Base-by-base conservation (phyloP, 2,888 invertebrate genomes). In the Papilio gigon region DNA sequence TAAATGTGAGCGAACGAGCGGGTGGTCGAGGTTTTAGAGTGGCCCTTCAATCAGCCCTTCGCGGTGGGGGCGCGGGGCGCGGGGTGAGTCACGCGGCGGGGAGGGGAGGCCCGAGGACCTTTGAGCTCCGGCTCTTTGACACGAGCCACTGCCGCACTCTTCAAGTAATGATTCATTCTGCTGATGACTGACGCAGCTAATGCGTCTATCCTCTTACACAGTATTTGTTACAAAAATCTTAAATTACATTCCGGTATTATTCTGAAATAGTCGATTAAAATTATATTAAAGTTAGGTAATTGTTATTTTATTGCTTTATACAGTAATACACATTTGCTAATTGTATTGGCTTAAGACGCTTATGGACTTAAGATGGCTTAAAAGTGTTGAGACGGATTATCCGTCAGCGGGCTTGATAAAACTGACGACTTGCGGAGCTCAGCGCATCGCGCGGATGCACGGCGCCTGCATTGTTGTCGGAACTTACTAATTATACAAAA, bases 161-260 rank as follows among this genome's bases (percentile, higher is more conserved):
- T 91, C 90, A 92, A 91, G 90, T 92, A 92, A 92, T 91, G 91
- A 91, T 91, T 90, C 90, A 91, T 90, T 91, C 90, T 90, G 84
- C 88, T 90, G 91, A 90, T 90, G 90, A 90, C 86, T 90, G 89
- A 89, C 89, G 86, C 88, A 81, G 90, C 90, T 91, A 91, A 90
- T 91, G 86, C 89, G 84, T 74, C 87, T 80, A 83, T 82, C 85
- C 79, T 80, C 82, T 80, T 81, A 76, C 79, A 75, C 79, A 76
- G 82, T 85, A 84, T 89, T 88, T 86, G 83, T 82, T 82, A 30
- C 86, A 86, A 80, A 81, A 82, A 87, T 88, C 78, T 79, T 76
- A 83, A 85, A 84, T 83, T 82, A 78, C 76, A 83, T 83, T 82
- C 78, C 71, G 25, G 8, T 44, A 62, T 53, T 56, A 30, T 58